Conservation (phyloP, 1,140 invertebrate genomes). For the Paracyclopina nana region DNA sequence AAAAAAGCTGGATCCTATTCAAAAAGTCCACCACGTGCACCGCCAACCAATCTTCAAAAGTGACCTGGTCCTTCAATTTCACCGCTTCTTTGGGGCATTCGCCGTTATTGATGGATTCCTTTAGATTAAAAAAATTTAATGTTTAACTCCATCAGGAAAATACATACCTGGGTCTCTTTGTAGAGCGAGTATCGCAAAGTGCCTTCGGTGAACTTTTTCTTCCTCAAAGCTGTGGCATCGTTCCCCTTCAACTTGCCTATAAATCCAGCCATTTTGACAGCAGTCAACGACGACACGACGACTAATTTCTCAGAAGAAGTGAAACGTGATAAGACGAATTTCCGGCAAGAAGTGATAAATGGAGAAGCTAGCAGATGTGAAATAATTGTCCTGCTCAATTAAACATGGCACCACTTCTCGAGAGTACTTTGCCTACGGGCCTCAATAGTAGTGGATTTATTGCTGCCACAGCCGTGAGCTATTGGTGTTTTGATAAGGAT, state of each 20-base stretch:
- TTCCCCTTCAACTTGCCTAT: neutral
- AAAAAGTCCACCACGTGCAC: slow-evolving; percentile 8
- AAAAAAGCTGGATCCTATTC: slow-evolving; percentile 29
- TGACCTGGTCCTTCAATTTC: slow-evolving; percentile 11
- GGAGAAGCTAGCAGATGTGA: no score
- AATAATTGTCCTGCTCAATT: no score
- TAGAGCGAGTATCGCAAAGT: neutral
- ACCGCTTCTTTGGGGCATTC: neutral
- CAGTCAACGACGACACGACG: no score
- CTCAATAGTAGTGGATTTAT: no score
- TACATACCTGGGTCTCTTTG: neutral
- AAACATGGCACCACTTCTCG: no score
- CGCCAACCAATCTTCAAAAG: slow-evolving; percentile 10
- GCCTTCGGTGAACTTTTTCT: neutral
- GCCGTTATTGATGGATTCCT: neutral
- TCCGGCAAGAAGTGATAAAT: no score
- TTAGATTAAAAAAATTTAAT: neutral
- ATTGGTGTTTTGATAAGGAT: no score
- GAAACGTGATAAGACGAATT: no score
- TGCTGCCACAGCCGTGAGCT: no score
- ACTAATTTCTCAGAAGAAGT: no score
- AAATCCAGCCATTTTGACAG: neutral
- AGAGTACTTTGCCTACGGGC: no score
- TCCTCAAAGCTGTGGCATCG: neutral
- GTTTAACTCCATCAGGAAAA: neutral